These are phyloP conservation scores for Atopsyche davidsoni DNA, from an alignment of 1,140 invertebrate species.

Conservation along the genomic window DNA sequence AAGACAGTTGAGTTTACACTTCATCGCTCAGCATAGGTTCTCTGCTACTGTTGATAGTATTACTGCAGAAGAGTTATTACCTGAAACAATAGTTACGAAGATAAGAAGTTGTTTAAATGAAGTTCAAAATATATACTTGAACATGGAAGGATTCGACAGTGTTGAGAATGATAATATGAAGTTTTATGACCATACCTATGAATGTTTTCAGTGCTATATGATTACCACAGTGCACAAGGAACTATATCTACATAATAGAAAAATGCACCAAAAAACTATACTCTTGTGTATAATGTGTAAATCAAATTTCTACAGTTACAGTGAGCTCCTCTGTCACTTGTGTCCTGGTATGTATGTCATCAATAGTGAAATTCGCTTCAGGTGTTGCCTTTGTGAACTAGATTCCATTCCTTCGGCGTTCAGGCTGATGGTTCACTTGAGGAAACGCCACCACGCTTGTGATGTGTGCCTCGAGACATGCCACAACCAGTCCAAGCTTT, in stretches of 20 bases:
- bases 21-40: conserved; percentile 71
- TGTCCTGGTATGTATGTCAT: conserved; percentile 70
- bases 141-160: conserved; percentile 63
- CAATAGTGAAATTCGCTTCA: conserved; percentile 55
- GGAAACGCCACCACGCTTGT: conserved; percentile 75
- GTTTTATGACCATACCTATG: conserved; percentile 59
- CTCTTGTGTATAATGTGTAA: conserved; percentile 80
- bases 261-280: conserved; percentile 75
- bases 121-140: conserved; percentile 59
- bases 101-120: conserved; percentile 59
- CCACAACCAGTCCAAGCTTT: conserved; percentile 67
- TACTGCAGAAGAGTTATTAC: conserved; percentile 63
- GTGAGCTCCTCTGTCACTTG: conserved; percentile 75
- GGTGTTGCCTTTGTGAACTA: conserved; percentile 69
- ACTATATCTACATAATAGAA: conserved; percentile 74
- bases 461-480: conserved; percentile 79
- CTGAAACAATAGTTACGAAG: conserved; percentile 61
- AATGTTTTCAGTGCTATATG: conserved; percentile 79
- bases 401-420: conserved; percentile 75
- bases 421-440: conserved; percentile 75
- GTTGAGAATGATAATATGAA: conserved; percentile 41
- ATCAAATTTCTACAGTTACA: conserved; percentile 77
- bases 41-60: conserved; percentile 64
- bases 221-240: conserved; percentile 71
- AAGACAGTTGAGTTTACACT: conserved; percentile 68